These are phyloP conservation scores for Agapostemon virescens DNA, from an alignment of 2,888 invertebrate genomes.

Conservation along the genomic window DNA sequence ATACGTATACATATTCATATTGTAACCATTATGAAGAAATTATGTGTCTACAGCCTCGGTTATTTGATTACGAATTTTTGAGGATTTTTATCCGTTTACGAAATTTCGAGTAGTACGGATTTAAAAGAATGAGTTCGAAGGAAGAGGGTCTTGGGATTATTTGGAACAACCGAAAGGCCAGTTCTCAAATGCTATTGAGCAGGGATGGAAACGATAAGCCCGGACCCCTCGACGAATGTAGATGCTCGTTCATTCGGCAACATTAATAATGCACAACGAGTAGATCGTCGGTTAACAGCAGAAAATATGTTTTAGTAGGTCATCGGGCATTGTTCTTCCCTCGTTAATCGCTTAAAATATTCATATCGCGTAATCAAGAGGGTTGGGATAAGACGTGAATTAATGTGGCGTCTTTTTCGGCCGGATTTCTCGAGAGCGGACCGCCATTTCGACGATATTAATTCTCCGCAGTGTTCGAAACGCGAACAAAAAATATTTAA, in stretches of 20 bases:
- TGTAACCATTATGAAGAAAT: neutral
- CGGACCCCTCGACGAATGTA: neutral
- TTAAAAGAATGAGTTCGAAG: neutral
- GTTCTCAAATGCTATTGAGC: neutral
- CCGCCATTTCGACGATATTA: too few species aligned
- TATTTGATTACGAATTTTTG: neutral
- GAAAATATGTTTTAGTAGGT: slow-evolving; percentile 3
- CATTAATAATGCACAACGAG: slow-evolving; percentile 11
- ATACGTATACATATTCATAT: neutral
- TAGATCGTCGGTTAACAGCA: slow-evolving; percentile 5
- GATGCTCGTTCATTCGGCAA: neutral
- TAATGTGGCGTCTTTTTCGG: slow-evolving; percentile 9
- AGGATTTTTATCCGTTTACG: neutral
- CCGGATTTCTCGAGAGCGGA: too few species aligned
- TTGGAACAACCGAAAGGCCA: neutral
- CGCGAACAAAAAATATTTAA: slow-evolving; percentile 34
- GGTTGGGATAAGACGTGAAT: slow-evolving; percentile 2
- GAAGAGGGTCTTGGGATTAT: neutral
- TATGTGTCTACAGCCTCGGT: neutral
- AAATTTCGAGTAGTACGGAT: neutral
- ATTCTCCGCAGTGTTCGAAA: slow-evolving; percentile 29
- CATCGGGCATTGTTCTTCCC: neutral
- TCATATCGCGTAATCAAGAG: slow-evolving; percentile 20
- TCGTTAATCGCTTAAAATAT: slow-evolving; percentile 11
- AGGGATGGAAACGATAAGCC: neutral